phyloP scores from a whole-genome alignment of 2,797 vertebrate genomes.

The Glossophaga mutica region DNA sequence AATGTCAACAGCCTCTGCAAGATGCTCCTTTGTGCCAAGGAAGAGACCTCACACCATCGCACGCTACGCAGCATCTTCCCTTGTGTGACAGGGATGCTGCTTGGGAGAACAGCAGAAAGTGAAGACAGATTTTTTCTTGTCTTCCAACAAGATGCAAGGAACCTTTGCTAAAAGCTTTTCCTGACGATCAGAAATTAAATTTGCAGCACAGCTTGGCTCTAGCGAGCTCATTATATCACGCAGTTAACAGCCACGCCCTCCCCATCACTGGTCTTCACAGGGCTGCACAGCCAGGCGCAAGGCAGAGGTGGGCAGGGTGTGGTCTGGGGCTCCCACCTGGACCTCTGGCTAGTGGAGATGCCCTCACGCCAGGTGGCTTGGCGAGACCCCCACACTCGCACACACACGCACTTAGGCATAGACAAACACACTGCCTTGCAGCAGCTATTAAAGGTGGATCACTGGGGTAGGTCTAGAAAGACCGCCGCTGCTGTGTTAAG shows the following conservation, averaged over 20 bases:
- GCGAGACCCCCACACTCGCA: not conserved
- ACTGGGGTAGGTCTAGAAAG: not conserved
- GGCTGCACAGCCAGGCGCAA: fast-evolving
- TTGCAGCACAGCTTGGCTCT: not conserved
- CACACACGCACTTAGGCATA: fast-evolving
- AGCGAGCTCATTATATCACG: not conserved
- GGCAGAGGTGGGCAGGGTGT: not conserved
- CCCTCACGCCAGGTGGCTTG: not conserved
- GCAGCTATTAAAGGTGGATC: not conserved
- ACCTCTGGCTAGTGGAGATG: not conserved
- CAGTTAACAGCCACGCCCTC: not conserved
- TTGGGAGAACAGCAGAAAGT: not conserved
- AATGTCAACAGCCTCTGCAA: not conserved
- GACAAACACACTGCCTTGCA: not conserved
- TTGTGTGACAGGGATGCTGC: not conserved
- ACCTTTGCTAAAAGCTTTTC: not conserved
- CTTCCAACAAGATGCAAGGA: not conserved
- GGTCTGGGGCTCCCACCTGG: not conserved
- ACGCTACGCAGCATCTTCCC: fast-evolving
- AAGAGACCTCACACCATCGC: not conserved
- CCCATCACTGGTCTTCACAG: not conserved
- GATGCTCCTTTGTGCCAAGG: not conserved
- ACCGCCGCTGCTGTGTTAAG: not conserved
- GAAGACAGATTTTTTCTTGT: not conserved
- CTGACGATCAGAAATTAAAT: not conserved